Conservation (phyloP, 2,888 invertebrate genomes). For the Sarcophaga caerulescens region DNA sequence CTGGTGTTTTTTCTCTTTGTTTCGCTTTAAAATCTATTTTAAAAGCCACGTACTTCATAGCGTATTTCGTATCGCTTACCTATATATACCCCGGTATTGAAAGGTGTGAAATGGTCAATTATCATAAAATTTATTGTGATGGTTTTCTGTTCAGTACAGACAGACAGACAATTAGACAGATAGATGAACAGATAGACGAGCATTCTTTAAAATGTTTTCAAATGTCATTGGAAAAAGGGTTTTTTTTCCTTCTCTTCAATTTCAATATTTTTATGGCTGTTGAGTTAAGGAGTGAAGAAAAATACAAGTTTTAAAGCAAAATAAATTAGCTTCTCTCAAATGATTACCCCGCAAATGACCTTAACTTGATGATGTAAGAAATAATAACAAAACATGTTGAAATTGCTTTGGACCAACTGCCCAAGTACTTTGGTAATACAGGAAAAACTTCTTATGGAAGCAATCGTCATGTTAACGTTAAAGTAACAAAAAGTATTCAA, state of each 20-base stretch:
- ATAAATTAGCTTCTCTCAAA: no score
- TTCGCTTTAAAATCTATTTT: slow-evolving; percentile 45
- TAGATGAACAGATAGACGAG: no score
- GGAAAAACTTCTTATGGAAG: no score
- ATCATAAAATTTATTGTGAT: slow-evolving; percentile 77
- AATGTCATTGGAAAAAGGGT: slow-evolving; percentile 59
- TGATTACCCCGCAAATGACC: no score
- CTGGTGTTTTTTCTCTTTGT: neutral
- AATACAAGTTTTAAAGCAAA: no score
- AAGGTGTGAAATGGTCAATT: slow-evolving; percentile 79
- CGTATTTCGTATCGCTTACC: slow-evolving; percentile 33
- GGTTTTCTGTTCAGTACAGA: slow-evolving; percentile 38
- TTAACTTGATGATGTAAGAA: no score
- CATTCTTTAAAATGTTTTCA: slow-evolving; percentile 7
- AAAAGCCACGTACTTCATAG: slow-evolving; percentile 53
- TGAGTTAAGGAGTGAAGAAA: slow-evolving; percentile 2
- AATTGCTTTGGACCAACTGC: no score
- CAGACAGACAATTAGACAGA: neutral
- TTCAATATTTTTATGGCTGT: slow-evolving; percentile 32
- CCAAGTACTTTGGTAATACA: no score
- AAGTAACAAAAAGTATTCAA: no score
- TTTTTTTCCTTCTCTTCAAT: slow-evolving; percentile 11
- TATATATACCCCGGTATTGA: slow-evolving; percentile 3
- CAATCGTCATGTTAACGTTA: no score
- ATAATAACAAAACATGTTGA: no score